Percentiles rank a stretch among this genome's conserved stretches.
Conservation (phyloP, 2,888 invertebrate species). For the Acanthosepion esculentum region DNA sequence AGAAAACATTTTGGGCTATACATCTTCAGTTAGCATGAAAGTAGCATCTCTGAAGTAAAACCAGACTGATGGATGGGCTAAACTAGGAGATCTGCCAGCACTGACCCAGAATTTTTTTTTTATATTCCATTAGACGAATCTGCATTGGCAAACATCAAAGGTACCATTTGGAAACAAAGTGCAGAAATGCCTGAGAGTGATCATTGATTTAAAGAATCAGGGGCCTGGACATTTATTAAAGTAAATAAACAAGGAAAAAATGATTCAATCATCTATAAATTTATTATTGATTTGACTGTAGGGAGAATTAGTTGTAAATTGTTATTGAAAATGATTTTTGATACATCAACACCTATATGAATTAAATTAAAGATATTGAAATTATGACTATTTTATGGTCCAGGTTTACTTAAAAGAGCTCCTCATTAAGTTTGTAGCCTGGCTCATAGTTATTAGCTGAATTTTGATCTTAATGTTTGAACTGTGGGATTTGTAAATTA, state of each 20-base stretch:
- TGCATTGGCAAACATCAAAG: conserved; percentile 33
- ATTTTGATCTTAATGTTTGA: too few relatives aligned
- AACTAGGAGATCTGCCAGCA: not conserved
- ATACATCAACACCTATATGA: too few relatives aligned
- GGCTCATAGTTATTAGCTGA: too few relatives aligned
- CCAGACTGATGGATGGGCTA: not conserved
- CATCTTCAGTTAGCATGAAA: not conserved
- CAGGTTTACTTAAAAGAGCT: too few relatives aligned
- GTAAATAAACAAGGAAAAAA: not conserved
- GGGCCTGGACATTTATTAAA: not conserved
- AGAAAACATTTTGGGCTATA: not conserved
- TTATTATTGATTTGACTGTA: not conserved
- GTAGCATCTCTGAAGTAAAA: not conserved
- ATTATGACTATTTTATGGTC: too few relatives aligned
- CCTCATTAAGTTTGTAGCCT: too few relatives aligned
- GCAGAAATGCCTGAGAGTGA: not conserved
- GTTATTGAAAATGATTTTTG: too few relatives aligned
- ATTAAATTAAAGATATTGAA: too few relatives aligned
- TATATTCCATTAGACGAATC: not conserved
- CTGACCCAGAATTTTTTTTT: conserved; percentile 1
- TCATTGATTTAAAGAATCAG: not conserved
- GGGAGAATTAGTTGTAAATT: not conserved
- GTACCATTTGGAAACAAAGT: not conserved
- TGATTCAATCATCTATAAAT: not conserved
- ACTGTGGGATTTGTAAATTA: too few relatives aligned